phyloP scores from a whole-genome alignment of 2,113 vertebrate species.

The Cinclus mexicanus region DNA sequence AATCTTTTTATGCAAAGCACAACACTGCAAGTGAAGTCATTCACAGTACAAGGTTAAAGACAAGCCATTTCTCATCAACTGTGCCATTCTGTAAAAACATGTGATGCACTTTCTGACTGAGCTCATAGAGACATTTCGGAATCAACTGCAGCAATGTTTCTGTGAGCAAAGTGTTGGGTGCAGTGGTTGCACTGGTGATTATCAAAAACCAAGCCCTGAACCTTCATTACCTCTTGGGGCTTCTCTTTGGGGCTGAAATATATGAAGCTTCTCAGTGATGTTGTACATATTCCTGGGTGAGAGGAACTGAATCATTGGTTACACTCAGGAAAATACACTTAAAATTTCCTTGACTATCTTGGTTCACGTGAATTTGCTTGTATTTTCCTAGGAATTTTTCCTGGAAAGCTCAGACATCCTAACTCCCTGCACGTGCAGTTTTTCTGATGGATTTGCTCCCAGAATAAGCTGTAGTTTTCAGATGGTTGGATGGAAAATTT shows the following conservation, averaged over 20 bases:
- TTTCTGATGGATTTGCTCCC: slow-evolving; percentile 12
- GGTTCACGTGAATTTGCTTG: neutral
- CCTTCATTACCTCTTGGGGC: neutral
- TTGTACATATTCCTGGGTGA: neutral
- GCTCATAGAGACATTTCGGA: neutral
- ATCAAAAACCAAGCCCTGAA: neutral
- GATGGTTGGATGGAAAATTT: slow-evolving; percentile 15
- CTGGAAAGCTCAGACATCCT: slow-evolving; percentile 1
- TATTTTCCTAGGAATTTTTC: slow-evolving; percentile 13
- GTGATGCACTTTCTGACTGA: neutral
- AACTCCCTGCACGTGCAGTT: neutral
- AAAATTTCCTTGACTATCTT: neutral
- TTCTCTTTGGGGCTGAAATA: neutral
- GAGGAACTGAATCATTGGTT: neutral
- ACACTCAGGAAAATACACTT: neutral
- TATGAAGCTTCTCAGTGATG: neutral
- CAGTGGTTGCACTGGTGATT: neutral
- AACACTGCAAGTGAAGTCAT: neutral
- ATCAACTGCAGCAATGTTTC: neutral
- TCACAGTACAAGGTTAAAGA: neutral
- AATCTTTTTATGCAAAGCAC: neutral
- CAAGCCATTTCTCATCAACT: neutral
- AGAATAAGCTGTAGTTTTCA: slow-evolving; percentile 28
- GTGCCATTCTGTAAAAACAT: neutral
- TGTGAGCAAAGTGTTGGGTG: neutral